Evolutionary conservation across 2,888 invertebrate species (phyloP).

Genomic region (Cactoblastis cactorum): DNA sequence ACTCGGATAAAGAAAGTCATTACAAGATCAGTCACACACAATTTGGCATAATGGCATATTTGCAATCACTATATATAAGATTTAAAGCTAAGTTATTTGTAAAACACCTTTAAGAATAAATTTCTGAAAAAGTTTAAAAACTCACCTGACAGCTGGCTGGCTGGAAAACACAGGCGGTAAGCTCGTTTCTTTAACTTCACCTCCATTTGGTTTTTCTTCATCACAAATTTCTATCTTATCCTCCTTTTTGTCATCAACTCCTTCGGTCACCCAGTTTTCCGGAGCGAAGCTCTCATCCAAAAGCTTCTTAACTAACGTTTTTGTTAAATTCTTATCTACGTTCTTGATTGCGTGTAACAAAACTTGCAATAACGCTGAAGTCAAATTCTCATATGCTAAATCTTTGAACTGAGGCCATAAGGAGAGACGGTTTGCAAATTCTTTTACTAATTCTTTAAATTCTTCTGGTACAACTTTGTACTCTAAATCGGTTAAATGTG

Average conservation of each 20-base stretch:
- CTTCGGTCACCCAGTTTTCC: conserved; percentile 49
- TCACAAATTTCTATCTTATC: conserved; percentile 33
- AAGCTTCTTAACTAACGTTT: conserved; percentile 79
- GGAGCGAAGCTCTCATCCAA: conserved; percentile 81
- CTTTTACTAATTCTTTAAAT: conserved; percentile 81
- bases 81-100: too few relatives aligned
- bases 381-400: conserved; percentile 83
- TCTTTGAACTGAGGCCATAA: conserved; percentile 89
- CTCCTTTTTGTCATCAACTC: conserved; percentile 41
- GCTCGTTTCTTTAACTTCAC: conserved; percentile 29
- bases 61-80: too few relatives aligned
- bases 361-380: conserved; percentile 86
- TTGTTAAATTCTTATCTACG: conserved; percentile 75
- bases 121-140: conserved; percentile 1
- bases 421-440: conserved; percentile 81
- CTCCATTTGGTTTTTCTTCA: conserved; percentile 23
- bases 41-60: too few relatives aligned
- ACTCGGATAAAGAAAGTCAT: too few relatives aligned
- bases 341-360: conserved; percentile 81
- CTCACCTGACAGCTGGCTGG: conserved; percentile 79
- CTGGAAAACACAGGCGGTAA: conserved; percentile 82
- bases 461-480: conserved; percentile 78
- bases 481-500: conserved; percentile 55
- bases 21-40: too few relatives aligned
- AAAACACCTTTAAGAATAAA: too few relatives aligned